phyloP scores from a whole-genome alignment of 2,113 vertebrate genomes.

The Nycticebus coucang region DNA sequence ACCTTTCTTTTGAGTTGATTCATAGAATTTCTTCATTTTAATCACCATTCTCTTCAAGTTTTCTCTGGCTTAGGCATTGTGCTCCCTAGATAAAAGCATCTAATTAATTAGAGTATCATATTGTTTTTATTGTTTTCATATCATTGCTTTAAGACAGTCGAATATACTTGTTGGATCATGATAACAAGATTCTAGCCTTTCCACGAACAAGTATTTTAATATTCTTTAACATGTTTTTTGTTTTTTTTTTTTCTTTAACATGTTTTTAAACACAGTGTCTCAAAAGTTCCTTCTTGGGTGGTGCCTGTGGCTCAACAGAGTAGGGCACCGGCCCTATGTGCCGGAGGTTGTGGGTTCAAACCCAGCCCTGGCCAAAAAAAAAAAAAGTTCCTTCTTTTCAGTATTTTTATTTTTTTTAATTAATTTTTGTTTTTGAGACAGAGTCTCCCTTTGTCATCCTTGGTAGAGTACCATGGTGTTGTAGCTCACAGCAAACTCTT shows the following conservation, averaged over 20 bases:
- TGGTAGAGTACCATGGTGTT: no score
- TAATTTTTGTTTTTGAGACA: no score
- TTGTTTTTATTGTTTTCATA: not conserved
- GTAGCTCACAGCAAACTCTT: no score
- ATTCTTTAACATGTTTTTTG: not conserved
- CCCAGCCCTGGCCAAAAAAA: no score
- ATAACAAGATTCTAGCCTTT: not conserved
- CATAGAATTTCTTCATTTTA: slow-evolving; percentile 9
- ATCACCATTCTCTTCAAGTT: not conserved
- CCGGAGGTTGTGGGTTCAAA: no score
- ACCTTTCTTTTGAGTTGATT: slow-evolving; percentile 25
- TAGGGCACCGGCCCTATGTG: no score
- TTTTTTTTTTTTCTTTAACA: no score
- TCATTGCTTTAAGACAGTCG: not conserved
- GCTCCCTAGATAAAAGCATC: not conserved
- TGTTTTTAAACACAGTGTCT: not conserved
- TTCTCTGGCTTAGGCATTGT: not conserved
- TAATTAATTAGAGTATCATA: not conserved
- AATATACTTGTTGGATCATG: not conserved
- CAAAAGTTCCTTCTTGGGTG: slow-evolving; percentile 24
- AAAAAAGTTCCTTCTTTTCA: slow-evolving; percentile 2
- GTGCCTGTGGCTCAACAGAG: no score
- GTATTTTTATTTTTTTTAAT: slow-evolving; percentile 2
- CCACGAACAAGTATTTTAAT: not conserved
- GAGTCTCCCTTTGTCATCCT: no score